Evolutionary conservation across 2,888 invertebrate genomes (phyloP).

Genomic region (Hedychridium roseum): DNA sequence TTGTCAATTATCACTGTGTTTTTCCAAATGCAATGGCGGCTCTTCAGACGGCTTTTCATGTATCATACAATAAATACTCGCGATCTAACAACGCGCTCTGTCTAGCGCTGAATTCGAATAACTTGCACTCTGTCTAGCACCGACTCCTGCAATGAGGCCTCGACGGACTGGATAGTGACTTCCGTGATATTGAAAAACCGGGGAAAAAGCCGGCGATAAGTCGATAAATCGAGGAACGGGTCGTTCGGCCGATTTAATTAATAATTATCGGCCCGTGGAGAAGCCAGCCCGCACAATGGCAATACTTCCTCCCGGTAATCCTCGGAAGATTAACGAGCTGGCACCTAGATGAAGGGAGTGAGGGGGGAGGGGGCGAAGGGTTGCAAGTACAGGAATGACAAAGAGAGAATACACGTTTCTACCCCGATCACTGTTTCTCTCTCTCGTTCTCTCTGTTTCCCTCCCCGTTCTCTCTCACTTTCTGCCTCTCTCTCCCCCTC

Average conservation of each 20-base stretch:
- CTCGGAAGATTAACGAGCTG: conserved; percentile 58
- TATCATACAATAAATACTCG: too few relatives aligned
- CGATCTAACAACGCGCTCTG: too few relatives aligned
- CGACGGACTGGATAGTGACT: too few relatives aligned
- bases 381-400: too few relatives aligned
- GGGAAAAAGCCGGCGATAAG: conserved; percentile 14
- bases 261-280: conserved; percentile 51
- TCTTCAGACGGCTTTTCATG: too few relatives aligned
- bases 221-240: conserved; percentile 39
- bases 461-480: conserved; percentile 7
- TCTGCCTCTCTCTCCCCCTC: conserved; percentile 12
- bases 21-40: too few relatives aligned
- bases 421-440: not conserved
- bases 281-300: conserved; percentile 43
- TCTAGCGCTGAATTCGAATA: too few relatives aligned
- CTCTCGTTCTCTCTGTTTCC: not conserved
- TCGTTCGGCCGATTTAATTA: conserved; percentile 48
- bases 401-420: conserved; percentile 30
- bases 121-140: too few relatives aligned
- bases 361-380: too few relatives aligned
- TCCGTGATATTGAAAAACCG: conserved; percentile 1
- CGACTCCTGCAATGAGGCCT: too few relatives aligned
- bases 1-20: too few relatives aligned
- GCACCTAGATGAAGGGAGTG: conserved; percentile 22
- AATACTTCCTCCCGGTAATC: conserved; percentile 53